phyloP scores from a whole-genome alignment of 2,113 vertebrate genomes.

The Naja naja region DNA sequence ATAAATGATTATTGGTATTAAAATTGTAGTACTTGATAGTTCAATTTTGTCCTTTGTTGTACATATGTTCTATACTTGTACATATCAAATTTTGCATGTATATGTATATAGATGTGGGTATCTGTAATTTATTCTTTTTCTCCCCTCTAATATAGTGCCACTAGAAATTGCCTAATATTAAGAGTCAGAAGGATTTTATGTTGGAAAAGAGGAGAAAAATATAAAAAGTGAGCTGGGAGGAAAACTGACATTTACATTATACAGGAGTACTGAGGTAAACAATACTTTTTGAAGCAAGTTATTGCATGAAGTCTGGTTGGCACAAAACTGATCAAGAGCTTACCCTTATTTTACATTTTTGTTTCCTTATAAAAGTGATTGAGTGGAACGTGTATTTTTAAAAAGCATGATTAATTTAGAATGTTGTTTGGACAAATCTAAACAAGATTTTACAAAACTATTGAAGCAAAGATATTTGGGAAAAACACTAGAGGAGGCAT shows the following conservation, averaged over 20 bases:
- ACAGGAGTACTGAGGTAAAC: neutral
- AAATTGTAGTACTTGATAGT: neutral
- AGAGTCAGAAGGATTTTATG: neutral
- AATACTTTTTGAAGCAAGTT: neutral
- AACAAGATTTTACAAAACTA: neutral
- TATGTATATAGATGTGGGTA: neutral
- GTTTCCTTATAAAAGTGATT: neutral
- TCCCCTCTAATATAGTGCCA: neutral
- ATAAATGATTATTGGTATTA: neutral
- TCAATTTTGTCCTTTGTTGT: neutral
- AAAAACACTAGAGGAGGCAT: neutral
- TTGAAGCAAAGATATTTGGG: neutral
- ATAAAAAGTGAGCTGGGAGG: neutral
- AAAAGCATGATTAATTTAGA: neutral
- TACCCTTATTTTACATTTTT: neutral
- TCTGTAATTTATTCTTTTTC: neutral
- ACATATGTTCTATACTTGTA: neutral
- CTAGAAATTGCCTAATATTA: neutral
- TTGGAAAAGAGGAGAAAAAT: neutral
- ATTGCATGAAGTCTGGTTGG: neutral
- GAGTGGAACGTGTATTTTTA: neutral
- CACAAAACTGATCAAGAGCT: neutral
- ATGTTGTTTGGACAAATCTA: neutral
- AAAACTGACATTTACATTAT: neutral
- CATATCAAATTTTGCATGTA: neutral